Percentiles rank a stretch among this genome's conserved stretches.
Conservation (phyloP, 2,113 vertebrate genomes). For the Syrrhaptes paradoxus region DNA sequence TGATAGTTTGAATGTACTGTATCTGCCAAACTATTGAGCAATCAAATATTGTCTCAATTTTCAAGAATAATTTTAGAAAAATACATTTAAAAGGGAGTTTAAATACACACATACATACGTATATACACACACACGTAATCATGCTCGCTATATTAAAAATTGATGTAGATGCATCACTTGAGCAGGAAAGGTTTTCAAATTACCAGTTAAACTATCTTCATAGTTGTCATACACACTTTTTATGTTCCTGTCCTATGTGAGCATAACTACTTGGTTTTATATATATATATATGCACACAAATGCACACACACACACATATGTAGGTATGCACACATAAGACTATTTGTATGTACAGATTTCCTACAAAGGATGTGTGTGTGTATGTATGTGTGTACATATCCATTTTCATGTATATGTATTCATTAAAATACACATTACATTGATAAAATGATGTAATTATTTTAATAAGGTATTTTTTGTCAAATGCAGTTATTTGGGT, state of each 20-base stretch:
- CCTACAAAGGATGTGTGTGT: background rate
- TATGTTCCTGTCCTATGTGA: background rate
- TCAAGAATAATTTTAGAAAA: background rate
- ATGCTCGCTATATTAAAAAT: background rate
- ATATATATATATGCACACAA: background rate
- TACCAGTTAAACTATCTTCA: background rate
- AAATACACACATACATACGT: background rate
- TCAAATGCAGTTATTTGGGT: background rate
- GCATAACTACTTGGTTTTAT: background rate
- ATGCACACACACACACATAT: background rate
- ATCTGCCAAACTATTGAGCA: background rate
- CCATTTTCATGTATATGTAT: background rate
- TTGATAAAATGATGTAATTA: background rate
- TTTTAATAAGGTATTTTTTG: background rate
- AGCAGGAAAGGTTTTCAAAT: background rate
- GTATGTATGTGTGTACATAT: accelerated
- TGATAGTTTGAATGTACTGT: background rate
- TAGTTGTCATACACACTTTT: background rate
- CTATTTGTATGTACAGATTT: background rate
- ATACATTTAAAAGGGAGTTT: background rate
- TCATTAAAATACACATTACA: background rate
- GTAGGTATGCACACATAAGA: background rate
- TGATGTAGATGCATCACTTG: background rate
- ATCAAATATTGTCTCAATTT: background rate
- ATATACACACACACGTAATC: accelerated